Conservation (phyloP, 2,113 vertebrate genomes). For the Calyptommatus sinebrachiatus region DNA sequence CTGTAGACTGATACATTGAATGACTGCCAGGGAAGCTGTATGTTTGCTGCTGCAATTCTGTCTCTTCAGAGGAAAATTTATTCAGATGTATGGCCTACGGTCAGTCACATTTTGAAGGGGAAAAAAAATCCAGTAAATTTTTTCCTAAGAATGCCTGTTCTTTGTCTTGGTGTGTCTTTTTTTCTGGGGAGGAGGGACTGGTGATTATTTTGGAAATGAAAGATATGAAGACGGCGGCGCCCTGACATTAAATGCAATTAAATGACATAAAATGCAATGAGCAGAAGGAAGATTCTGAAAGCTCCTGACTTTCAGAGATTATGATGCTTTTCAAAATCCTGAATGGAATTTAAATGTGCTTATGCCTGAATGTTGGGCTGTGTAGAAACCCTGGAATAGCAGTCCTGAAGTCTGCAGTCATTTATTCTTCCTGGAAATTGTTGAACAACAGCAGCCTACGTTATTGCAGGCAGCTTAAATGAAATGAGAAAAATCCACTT, state of each 20-base stretch:
- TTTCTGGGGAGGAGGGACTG: background rate
- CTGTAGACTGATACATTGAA: slow-evolving; percentile 26
- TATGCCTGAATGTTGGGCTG: slow-evolving; percentile 14
- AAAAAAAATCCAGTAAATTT: slow-evolving; percentile 25
- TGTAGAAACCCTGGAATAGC: slow-evolving; percentile 19
- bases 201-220: slow-evolving; percentile 27
- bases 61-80: slow-evolving; percentile 38
- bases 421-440: slow-evolving; percentile 16
- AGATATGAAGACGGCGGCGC: slow-evolving; percentile 11
- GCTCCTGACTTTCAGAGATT: slow-evolving; percentile 32
- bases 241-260: slow-evolving; percentile 39
- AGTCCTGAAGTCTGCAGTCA: slow-evolving; percentile 22
- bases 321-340: slow-evolving; percentile 35
- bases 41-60: background rate
- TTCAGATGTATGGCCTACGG: slow-evolving; percentile 17
- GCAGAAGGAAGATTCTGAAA: slow-evolving; percentile 35
- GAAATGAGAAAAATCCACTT: background rate
- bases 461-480: slow-evolving; percentile 1
- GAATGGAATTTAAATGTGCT: slow-evolving; percentile 38
- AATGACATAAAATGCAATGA: slow-evolving; percentile 30
- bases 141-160: slow-evolving; percentile 18
- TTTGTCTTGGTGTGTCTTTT: background rate
- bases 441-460: background rate
- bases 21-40: slow-evolving; percentile 45
- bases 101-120: slow-evolving; percentile 22